These are phyloP conservation scores for Torymus auratus DNA, from an alignment of 2,888 invertebrate genomes.

Conservation along the genomic window DNA sequence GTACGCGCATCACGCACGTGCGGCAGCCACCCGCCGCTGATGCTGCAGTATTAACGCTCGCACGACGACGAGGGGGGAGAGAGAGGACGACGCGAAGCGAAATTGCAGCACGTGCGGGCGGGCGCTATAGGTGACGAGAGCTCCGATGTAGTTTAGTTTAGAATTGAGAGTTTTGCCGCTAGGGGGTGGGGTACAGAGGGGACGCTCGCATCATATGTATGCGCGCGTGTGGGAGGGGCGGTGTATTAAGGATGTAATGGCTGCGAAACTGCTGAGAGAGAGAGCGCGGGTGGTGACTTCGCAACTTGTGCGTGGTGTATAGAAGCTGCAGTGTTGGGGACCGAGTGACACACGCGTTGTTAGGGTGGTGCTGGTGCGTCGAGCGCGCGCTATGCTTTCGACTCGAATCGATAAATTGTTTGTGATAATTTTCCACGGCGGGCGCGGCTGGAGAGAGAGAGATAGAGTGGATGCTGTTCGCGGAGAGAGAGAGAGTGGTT, in stretches of 20 bases:
- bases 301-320: slow-evolving; percentile 31
- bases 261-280: slow-evolving; percentile 43
- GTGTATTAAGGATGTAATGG: slow-evolving; percentile 49
- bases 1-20: slow-evolving; percentile 5
- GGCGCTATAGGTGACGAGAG: slow-evolving; percentile 46
- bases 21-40: slow-evolving; percentile 31
- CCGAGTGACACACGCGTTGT: too few species aligned
- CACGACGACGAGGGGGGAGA: neutral
- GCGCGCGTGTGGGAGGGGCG: neutral
- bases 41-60: slow-evolving; percentile 53
- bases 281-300: slow-evolving; percentile 33
- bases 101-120: slow-evolving; percentile 34
- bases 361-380: too few species aligned
- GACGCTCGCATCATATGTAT: too few species aligned
- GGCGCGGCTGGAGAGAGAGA: neutral
- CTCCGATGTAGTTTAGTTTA: slow-evolving; percentile 43
- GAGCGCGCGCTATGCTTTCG: neutral
- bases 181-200: neutral
- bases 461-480: neutral
- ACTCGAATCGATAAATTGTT: neutral
- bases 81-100: neutral
- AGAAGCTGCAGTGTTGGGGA: neutral
- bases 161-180: slow-evolving; percentile 40
- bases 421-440: neutral
- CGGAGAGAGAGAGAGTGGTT: neutral